Conservation (phyloP, 2,113 vertebrate genomes). For the Butorides virescens region DNA sequence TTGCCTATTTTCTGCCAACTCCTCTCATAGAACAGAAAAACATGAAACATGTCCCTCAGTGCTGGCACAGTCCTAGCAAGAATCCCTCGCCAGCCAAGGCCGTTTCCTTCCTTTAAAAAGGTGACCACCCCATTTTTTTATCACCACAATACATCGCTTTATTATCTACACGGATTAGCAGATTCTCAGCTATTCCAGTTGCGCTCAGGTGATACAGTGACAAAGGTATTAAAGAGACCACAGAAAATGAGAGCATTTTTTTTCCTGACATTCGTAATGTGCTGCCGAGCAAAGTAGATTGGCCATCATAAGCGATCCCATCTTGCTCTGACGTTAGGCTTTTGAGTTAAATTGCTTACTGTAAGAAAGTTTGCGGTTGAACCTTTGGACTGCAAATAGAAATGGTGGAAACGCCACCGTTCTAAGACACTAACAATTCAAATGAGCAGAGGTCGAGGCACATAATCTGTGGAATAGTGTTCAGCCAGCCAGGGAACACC, state of each 20-base stretch:
- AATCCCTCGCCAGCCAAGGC: background rate
- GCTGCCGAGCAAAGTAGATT: background rate
- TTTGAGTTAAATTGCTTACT: background rate
- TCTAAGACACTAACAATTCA: background rate
- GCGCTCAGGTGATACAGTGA: background rate
- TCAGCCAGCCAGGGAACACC: background rate
- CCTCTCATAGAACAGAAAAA: conserved; percentile 18
- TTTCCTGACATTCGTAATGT: background rate
- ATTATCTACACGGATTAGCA: background rate
- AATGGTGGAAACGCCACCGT: background rate
- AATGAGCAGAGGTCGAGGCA: background rate
- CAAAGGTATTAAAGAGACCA: background rate
- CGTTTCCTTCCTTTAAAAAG: background rate
- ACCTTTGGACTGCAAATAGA: background rate
- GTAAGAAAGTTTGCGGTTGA: background rate
- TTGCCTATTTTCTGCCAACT: conserved; percentile 41
- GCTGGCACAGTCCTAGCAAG: background rate
- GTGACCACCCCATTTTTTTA: background rate
- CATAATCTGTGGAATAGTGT: background rate
- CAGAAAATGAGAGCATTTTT: background rate
- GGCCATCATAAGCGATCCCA: background rate
- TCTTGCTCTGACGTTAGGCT: background rate
- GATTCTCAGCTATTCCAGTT: background rate
- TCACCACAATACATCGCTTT: background rate
- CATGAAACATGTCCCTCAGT: background rate